Evolutionary conservation across 2,113 vertebrate species (phyloP), one percentile per base, ranked within the genome.

Genomic region (Heteronetta atricapilla): DNA sequence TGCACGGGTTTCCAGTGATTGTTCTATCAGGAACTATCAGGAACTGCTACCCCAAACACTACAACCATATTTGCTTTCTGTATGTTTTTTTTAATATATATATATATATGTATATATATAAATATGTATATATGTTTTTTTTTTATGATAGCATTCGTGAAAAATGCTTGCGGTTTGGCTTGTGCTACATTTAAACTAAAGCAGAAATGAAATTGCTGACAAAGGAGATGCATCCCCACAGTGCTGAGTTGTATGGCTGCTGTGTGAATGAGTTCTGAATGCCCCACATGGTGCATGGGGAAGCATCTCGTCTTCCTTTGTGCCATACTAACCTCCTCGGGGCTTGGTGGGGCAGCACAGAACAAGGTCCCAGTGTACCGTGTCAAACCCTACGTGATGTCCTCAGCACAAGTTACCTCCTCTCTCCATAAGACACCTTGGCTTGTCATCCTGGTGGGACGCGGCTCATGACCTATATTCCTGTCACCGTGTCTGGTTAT

Each of bases 381-480:
- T 11, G 55, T 52, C 70, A 70, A 55, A 11, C 33, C 42, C 12
- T 0, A 0, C 46, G 29, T 18, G 14, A 11, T 8, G 3, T n/a
- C 25, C 2, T 2, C 19, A 11, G 1, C 53, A 2, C 0, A 23
- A 7, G 8, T 33, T 77, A 17, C 28, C 85, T 86, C 31, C 44
- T 70, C 11, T 6, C 58, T 56, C 46, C 10, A 8, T 42, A 29
- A 81, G 42, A 31, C 26, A 38, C 21, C 46, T 84, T 34, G 53
- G 38, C 14, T 42, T 59, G 69, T 44, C 31, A 19, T 48, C 40
- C 44, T 53, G 1, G 0, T 42, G 56, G 73, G 15, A 15, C 17
- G 29, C 8, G 33, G 23, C 14, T 50, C 46, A 0, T 13, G 20
- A 87, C 13, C 31, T 50, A 4, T 20, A 18, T 62, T 50, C 62